A percentile compares a stretch with the other conserved stretches of the same genome.
phyloP scores from a whole-genome alignment of 1,140 invertebrate genomes.

The Matsumurasca onukii region DNA sequence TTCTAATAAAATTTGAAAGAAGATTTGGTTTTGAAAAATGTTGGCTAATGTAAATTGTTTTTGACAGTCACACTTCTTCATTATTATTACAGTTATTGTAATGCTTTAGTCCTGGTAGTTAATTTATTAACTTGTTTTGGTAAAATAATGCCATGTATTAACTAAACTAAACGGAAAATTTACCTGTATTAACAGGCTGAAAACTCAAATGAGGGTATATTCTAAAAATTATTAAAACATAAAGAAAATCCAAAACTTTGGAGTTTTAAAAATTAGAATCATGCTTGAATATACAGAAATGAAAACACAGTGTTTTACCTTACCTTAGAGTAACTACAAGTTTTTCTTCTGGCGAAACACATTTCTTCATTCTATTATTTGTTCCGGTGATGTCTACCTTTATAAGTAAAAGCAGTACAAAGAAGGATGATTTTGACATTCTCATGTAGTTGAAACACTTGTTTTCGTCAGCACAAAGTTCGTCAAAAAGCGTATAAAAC shows the following conservation, averaged over 20 bases:
- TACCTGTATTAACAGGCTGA: background rate
- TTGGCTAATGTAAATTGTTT: constrained; percentile 16
- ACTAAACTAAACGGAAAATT: too few relatives aligned
- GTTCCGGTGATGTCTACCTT: constrained; percentile 1
- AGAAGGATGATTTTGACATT: constrained; percentile 24
- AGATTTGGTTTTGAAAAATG: constrained; percentile 16
- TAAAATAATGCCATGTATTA: background rate
- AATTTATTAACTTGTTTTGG: background rate
- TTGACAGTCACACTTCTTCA: constrained; percentile 17
- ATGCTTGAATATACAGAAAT: constrained; percentile 8
- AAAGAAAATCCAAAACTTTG: background rate
- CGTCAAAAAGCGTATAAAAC: constrained; percentile 24
- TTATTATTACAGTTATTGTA: constrained; percentile 19
- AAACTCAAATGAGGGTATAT: background rate
- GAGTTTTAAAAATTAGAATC: constrained; percentile 1
- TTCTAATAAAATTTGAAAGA: constrained; percentile 13
- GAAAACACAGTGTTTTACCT: background rate
- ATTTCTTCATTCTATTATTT: constrained; percentile 4
- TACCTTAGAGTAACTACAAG: constrained; percentile 17
- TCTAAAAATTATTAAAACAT: background rate
- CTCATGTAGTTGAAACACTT: constrained; percentile 20
- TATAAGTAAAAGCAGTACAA: constrained; percentile 12
- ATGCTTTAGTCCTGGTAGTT: constrained; percentile 2
- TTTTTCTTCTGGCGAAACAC: constrained; percentile 18
- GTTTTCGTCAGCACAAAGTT: constrained; percentile 27